phyloP scores from a whole-genome alignment of 2,113 vertebrate species.

The human region GRCh38 chr13:66899501-66900000 shows the following conservation, averaged over 20 bases:
- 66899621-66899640: background rate
- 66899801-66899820: background rate
- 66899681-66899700: slow-evolving; percentile 32
- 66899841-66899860: slow-evolving; percentile 36
- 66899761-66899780: background rate
- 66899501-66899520: slow-evolving; percentile 68
- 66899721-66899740: slow-evolving; percentile 5
- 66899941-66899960: background rate
- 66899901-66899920: slow-evolving; percentile 22
- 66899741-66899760: background rate
- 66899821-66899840: background rate
- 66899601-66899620: background rate
- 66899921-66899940: slow-evolving; percentile 16
- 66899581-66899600: slow-evolving; percentile 62
- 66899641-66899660: background rate
- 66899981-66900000: background rate
- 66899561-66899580: slow-evolving; percentile 58
- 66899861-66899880: background rate
- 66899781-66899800: background rate
- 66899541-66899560: slow-evolving; percentile 64
- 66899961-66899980: background rate
- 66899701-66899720: slow-evolving; percentile 13
- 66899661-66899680: background rate
- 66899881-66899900: slow-evolving; percentile 26
- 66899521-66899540: slow-evolving; percentile 69